Evolutionary conservation across 2,888 invertebrate species (phyloP), one percentile per base, ranked within the genome.

Genomic region (Aphodius granarius): DNA sequence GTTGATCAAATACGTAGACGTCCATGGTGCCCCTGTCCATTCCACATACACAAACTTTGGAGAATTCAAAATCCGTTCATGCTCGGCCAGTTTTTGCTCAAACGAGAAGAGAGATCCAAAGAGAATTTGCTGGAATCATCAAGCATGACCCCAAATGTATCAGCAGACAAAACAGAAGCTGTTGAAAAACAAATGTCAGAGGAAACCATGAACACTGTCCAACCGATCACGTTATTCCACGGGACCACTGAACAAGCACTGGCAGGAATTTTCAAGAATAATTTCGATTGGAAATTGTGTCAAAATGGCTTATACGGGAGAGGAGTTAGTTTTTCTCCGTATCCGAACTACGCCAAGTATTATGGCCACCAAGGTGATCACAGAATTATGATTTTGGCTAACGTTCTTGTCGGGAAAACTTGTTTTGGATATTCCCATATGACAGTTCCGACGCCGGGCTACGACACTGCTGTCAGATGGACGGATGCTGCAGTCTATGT

Each of bases 391-490:
- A 15, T 76, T n/a, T 18, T 76, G 0, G 74, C 66, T 9, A 64
- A 72, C 5, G 76, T 76, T 9, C 63, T 76, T 0, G 73, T 78
- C 3, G 72, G 75, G 6, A 68, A 74, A 13, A 18, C 15, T 13
- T 79, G 79, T 66, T 19, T 64, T 5, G 82, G 81, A 5, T 64
- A 66, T 19, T 20, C 20, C 3, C 20, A 78, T 17, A 81, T 81
- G 81, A 62, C 21, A 6, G 23, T 82, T 6, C 82, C 82, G 3
- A 79, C 80, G 1, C 63, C 6, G 9, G 76, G 77, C 18, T 80
- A 71, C 68, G 81, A 82, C 73, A 81, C 82, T 0, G 73, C 78
- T 2, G 64, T 63, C 18, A 82, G 80, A 74, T n/a, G n/a, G 43
- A 22, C 66, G 19, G 71, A 81, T 75, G 77, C 80, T 15, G 64